These are phyloP conservation scores for Invenusta paracnida DNA, from an alignment of 2,888 invertebrate species.

Conservation along the genomic window DNA sequence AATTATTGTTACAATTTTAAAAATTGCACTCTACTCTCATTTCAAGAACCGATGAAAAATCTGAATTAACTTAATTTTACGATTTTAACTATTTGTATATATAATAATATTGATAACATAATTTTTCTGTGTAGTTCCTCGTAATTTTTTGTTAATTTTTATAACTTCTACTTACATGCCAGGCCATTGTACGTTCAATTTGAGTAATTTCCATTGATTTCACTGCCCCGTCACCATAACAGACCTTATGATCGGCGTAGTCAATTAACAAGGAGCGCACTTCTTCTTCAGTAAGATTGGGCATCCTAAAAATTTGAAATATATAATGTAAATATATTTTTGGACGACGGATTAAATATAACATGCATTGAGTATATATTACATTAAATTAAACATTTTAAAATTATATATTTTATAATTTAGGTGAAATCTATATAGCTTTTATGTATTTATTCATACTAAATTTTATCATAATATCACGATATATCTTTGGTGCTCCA, in stretches of 20 bases:
- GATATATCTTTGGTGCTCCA: no score
- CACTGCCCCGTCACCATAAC: background rate
- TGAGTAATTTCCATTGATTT: background rate
- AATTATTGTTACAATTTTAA: no score
- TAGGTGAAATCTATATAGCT: background rate
- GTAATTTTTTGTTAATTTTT: no score
- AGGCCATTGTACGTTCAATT: background rate
- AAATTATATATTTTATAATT: background rate
- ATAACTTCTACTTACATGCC: background rate
- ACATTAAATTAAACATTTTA: background rate
- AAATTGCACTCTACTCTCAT: no score
- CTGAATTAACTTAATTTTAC: no score
- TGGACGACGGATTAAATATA: no score
- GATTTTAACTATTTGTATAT: no score
- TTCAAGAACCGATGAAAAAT: no score
- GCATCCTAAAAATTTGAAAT: background rate
- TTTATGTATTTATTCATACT: background rate
- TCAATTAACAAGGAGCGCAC: background rate
- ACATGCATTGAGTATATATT: no score
- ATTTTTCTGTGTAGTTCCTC: no score
- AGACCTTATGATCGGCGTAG: background rate
- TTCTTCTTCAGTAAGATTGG: background rate
- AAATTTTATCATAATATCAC: background rate
- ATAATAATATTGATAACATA: no score
- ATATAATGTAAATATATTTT: no score